A percentile compares a stretch with the other conserved stretches of the same genome.
Conservation (phyloP, 2,797 vertebrate species). For the Gephyroberyx darwinii region DNA sequence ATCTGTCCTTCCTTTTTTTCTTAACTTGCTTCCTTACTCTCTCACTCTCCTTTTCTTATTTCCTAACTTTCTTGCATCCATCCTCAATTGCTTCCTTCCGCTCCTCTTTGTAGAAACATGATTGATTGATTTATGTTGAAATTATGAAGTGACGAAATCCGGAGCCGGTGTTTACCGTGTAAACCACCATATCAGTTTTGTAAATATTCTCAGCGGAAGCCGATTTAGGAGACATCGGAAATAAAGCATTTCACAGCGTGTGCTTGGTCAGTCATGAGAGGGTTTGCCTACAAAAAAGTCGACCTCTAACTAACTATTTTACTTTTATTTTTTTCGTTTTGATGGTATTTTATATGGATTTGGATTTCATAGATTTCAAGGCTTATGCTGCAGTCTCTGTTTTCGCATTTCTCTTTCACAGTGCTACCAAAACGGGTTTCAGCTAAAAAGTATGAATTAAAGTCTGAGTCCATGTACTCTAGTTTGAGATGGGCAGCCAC, state of each 20-base stretch:
- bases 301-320: neutral
- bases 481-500: neutral
- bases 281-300: neutral
- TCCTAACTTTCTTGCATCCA: too few relatives aligned
- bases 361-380: too few relatives aligned
- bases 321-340: too few relatives aligned
- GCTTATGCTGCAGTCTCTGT: too few relatives aligned
- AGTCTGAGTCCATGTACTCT: too few relatives aligned
- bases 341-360: too few relatives aligned
- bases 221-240: constrained; percentile 12
- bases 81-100: too few relatives aligned
- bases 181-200: constrained; percentile 35
- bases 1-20: too few relatives aligned
- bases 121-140: constrained; percentile 43
- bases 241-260: neutral
- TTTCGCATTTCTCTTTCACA: neutral
- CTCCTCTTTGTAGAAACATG: neutral
- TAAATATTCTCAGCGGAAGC: constrained; percentile 37
- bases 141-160: constrained; percentile 45
- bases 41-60: neutral
- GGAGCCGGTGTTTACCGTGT: constrained; percentile 33
- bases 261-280: constrained; percentile 14
- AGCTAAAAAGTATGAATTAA: too few relatives aligned
- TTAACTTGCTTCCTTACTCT: neutral
- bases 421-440: neutral